Evolutionary conservation across 2,888 invertebrate species (phyloP), one percentile per base, ranked within the genome.

Genomic region (Aleiodes alternator): DNA sequence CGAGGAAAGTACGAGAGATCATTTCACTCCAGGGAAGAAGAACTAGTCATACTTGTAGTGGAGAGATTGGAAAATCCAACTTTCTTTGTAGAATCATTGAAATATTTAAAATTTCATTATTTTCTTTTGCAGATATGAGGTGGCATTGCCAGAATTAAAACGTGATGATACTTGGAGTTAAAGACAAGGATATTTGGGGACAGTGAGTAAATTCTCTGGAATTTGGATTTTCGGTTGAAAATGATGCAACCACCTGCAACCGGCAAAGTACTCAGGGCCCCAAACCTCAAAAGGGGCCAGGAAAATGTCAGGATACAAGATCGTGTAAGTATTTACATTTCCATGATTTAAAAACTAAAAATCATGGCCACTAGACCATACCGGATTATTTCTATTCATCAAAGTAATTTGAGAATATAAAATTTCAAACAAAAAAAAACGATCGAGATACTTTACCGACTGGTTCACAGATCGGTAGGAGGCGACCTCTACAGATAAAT

Each of bases 271-370:
- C 92, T 96, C 78, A 92, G 96, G 80, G 95, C 95, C 83, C 95
- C 95, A 34, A 94, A 93, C 50, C 90, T 96, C 83, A 95, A 95
- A 86, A 92, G 95, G 86, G 96, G 96, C 81, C 95, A 94, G 89
- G 93, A 93, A 87, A 95, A 95, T 86, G 94, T 94, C 82, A 93
- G 94, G 75, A 93, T 95, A 76, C 92, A 93, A 69, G 94, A 95
- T 90, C 92, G 95, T 93, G 95, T 95, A 83, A 95, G 95, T 93
- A 78, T 68, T 69, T 29, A 8, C 31, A 66, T 66, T 50, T 23
- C 43, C 50, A 5, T 23, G 23, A 23, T 23, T 23, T 1, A 23
- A 23, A 23, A 23, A 23, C 1, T 2, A 23, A 23, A 23, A 23
- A 23, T 23, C 23, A 23, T 23, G 23, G 23, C 23, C 23, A 23